Percentiles rank a stretch among this genome's conserved stretches.
Conservation (phyloP, 2,113 vertebrate genomes). For the Hipposideros armiger region DNA sequence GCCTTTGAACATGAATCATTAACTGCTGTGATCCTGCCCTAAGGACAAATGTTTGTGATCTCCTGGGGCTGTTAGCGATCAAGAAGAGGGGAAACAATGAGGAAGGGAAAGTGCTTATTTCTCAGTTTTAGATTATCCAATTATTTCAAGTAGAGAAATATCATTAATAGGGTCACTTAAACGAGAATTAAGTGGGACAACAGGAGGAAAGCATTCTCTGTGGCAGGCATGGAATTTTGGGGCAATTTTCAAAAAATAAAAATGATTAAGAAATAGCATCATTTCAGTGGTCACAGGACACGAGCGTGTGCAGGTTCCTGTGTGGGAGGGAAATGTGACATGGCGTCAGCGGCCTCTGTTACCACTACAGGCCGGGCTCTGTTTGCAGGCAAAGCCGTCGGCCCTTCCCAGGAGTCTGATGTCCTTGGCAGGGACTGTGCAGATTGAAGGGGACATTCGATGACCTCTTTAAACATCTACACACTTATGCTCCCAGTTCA, state of each 20-base stretch:
- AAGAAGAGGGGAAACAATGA: conserved; percentile 23
- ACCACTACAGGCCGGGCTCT: fast-evolving
- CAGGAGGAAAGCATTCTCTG: not conserved
- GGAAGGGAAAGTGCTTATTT: conserved; percentile 71
- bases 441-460: conserved; percentile 12
- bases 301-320: not conserved
- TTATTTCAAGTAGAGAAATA: conserved; percentile 77
- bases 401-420: conserved; percentile 26
- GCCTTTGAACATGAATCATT: conserved; percentile 73
- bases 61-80: conserved; percentile 53
- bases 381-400: not conserved
- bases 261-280: not conserved
- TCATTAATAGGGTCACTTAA: conserved; percentile 52
- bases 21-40: conserved; percentile 64
- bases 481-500: conserved; percentile 56
- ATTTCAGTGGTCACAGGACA: conserved; percentile 49
- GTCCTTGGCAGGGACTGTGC: not conserved
- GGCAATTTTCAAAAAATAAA: not conserved
- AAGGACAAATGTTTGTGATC: conserved; percentile 68
- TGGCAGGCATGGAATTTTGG: conserved; percentile 33
- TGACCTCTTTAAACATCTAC: conserved; percentile 30
- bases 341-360: fast-evolving
- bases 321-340: not conserved
- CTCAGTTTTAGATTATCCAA: conserved; percentile 59
- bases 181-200: not conserved